Percentiles rank a stretch among this genome's conserved stretches.
Evolutionary conservation across 2,113 vertebrate genomes (phyloP).

Genomic region (Pithys albifrons): DNA sequence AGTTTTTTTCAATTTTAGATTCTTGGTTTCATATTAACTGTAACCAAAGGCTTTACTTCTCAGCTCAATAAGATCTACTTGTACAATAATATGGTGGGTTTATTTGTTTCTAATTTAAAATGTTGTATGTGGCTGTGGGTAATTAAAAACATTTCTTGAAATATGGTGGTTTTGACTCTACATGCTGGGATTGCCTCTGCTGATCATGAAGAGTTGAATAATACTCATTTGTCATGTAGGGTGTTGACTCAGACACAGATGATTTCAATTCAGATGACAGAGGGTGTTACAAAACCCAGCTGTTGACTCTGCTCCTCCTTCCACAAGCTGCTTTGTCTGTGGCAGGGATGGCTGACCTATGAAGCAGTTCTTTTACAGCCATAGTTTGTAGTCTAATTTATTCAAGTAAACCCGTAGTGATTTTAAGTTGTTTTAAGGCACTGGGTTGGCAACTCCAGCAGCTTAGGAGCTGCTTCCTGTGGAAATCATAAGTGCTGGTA

Average conservation of each 20-base stretch:
- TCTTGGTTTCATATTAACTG: background rate
- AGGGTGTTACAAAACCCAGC: constrained; percentile 9
- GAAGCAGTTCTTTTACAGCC: background rate
- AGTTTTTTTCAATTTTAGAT: background rate
- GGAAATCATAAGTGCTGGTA: background rate
- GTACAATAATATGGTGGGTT: background rate
- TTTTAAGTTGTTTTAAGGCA: background rate
- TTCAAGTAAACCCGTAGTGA: background rate
- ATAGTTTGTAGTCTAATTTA: background rate
- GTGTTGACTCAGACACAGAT: constrained; percentile 9
- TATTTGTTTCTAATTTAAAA: background rate
- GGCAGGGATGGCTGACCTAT: background rate
- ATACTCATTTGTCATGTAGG: background rate
- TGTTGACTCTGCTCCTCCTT: background rate
- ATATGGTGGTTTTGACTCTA: background rate
- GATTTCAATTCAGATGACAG: constrained; percentile 15
- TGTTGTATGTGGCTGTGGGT: background rate
- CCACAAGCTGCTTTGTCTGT: background rate
- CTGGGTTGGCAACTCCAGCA: background rate
- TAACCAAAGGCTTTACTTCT: background rate
- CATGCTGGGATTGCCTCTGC: background rate
- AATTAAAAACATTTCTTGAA: background rate
- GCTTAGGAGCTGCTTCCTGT: background rate
- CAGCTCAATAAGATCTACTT: background rate
- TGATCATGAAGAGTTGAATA: constrained; percentile 5